phyloP scores from a whole-genome alignment of 2,888 invertebrate genomes.

The Blera fallax region DNA sequence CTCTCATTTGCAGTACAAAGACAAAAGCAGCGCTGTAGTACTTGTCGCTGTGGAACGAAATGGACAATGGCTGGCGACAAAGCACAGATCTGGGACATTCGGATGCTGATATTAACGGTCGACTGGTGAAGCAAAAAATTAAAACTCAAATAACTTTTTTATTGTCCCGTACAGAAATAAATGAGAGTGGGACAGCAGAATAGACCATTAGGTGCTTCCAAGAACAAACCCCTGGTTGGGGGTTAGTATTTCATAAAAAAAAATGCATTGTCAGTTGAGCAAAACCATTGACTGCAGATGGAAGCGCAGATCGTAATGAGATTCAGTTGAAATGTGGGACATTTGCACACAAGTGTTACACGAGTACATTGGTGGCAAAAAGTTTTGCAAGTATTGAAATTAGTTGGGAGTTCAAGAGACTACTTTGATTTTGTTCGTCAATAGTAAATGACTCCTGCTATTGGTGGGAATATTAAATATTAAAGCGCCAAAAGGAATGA shows the following conservation, averaged over 20 bases:
- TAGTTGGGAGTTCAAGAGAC: background rate
- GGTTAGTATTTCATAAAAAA: slow-evolving; percentile 29
- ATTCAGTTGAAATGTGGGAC: background rate
- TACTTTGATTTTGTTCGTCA: background rate
- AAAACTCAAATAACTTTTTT: slow-evolving; percentile 25
- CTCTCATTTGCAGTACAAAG: slow-evolving; percentile 44
- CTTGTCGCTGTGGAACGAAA: slow-evolving; percentile 29
- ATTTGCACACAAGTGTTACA: background rate
- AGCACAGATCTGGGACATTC: slow-evolving; percentile 67
- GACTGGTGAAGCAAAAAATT: slow-evolving; percentile 59
- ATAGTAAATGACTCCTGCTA: too few relatives aligned
- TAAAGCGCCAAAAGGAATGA: too few relatives aligned
- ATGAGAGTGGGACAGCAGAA: background rate
- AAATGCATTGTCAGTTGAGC: slow-evolving; percentile 10
- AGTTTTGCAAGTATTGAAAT: background rate
- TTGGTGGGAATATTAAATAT: too few relatives aligned
- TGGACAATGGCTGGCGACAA: slow-evolving; percentile 68
- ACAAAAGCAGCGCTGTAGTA: slow-evolving; percentile 35
- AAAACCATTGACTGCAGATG: slow-evolving; percentile 4
- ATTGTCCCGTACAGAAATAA: background rate
- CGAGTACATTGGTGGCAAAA: background rate
- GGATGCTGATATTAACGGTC: slow-evolving; percentile 71
- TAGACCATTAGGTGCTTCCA: background rate
- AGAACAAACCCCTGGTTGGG: slow-evolving; percentile 16
- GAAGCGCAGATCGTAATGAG: background rate